A percentile compares a stretch with the other conserved stretches of the same genome.
Evolutionary conservation across 2,797 vertebrate species (phyloP).

Genomic region (Sebastes minor): DNA sequence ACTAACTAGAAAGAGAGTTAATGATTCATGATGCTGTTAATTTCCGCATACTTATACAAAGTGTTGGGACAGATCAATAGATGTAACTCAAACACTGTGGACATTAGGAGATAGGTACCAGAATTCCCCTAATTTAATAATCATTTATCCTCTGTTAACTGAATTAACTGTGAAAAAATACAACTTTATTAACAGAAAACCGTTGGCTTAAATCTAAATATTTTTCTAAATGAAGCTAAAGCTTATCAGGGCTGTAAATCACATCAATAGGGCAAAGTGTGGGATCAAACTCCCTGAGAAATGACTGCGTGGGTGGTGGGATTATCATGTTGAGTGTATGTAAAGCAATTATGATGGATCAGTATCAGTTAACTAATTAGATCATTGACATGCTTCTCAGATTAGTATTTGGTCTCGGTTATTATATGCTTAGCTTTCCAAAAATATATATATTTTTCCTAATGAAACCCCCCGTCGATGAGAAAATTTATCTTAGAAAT

Average conservation of each 20-base stretch:
- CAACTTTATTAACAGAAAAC: not conserved
- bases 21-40: not conserved
- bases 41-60: not conserved
- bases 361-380: not conserved
- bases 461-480: not conserved
- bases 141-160: not conserved
- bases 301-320: constrained; percentile 33
- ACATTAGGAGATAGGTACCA: not conserved
- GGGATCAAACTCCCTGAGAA: constrained; percentile 30
- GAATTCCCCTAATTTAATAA: not conserved
- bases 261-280: not conserved
- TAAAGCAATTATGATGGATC: not conserved
- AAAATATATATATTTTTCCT: not conserved
- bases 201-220: not conserved
- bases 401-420: not conserved
- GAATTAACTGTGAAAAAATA: not conserved
- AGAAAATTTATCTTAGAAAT: not conserved
- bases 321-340: not conserved
- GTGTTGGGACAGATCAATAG: not conserved
- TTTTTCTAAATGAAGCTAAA: not conserved
- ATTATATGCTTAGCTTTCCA: not conserved
- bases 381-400: not conserved
- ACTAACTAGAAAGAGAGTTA: not conserved
- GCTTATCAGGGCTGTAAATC: constrained; percentile 35
- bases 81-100: not conserved